phyloP scores from a whole-genome alignment of 2,888 invertebrate species.

The Orthosia cruda region DNA sequence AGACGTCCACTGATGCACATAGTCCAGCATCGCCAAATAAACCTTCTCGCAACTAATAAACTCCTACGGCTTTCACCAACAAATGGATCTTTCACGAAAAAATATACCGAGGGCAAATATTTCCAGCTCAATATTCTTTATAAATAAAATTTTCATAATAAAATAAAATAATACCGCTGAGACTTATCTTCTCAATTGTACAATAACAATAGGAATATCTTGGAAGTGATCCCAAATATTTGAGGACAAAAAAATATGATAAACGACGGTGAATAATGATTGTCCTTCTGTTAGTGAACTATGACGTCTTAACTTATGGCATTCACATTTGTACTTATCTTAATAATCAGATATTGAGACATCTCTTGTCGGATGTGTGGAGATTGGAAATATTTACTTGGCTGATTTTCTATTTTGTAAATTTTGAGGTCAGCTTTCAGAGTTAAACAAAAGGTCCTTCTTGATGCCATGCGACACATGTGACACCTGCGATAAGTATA shows the following conservation, averaged over 20 bases:
- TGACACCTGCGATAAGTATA: background rate
- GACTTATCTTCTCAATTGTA: slow-evolving; percentile 61
- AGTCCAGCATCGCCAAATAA: background rate
- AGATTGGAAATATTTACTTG: slow-evolving; percentile 16
- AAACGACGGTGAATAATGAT: slow-evolving; percentile 68
- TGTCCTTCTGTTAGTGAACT: slow-evolving; percentile 45
- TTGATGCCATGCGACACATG: background rate
- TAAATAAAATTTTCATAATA: slow-evolving; percentile 44
- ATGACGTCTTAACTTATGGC: slow-evolving; percentile 53
- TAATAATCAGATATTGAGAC: slow-evolving; percentile 41
- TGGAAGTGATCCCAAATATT: slow-evolving; percentile 69
- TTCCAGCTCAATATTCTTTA: slow-evolving; percentile 29
- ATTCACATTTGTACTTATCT: slow-evolving; percentile 54
- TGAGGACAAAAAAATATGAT: slow-evolving; percentile 72
- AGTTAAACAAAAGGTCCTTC: background rate
- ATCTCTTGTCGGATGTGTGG: slow-evolving; percentile 10
- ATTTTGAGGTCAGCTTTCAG: background rate
- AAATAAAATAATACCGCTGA: slow-evolving; percentile 33
- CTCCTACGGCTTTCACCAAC: background rate
- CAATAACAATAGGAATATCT: slow-evolving; percentile 59
- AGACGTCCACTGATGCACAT: background rate
- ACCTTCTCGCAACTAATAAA: too few relatives aligned
- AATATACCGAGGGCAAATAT: slow-evolving; percentile 23
- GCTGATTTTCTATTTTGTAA: background rate
- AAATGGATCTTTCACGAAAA: slow-evolving; percentile 11